Conservation (phyloP, 2,113 vertebrate genomes). For the Corapipo altera region DNA sequence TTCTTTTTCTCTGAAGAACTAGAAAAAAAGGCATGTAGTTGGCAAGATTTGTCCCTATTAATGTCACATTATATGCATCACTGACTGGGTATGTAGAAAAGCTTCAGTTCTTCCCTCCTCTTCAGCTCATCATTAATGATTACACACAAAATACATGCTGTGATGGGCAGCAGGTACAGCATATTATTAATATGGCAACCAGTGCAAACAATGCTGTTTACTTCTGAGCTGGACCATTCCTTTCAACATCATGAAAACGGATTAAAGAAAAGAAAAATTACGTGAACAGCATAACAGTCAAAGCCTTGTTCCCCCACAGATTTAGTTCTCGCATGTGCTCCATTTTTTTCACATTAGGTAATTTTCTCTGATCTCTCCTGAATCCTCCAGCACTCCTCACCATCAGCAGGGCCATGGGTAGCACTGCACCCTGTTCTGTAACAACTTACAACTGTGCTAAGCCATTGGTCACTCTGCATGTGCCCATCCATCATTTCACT, state of each 20-base stretch:
- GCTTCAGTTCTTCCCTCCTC: not conserved
- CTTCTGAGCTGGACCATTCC: not conserved
- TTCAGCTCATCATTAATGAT: not conserved
- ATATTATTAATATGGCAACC: not conserved
- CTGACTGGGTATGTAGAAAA: not conserved
- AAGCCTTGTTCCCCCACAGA: not conserved
- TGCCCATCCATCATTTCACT: not conserved
- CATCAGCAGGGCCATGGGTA: not conserved
- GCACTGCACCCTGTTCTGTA: not conserved
- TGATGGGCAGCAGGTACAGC: not conserved
- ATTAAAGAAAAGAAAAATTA: not conserved
- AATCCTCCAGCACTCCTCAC: not conserved
- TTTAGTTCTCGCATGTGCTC: not conserved
- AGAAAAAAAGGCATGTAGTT: not conserved
- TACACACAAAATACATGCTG: not conserved
- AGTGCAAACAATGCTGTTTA: not conserved
- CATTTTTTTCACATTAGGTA: not conserved
- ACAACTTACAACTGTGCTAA: not conserved
- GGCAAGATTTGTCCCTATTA: not conserved
- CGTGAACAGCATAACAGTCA: not conserved
- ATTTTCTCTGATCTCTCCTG: not conserved
- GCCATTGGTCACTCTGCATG: not conserved
- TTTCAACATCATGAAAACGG: not conserved
- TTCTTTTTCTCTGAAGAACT: not conserved
- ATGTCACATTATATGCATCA: not conserved